Conservation (phyloP, 64 coral and sea anemone genomes). For the Actinia equina region DNA sequence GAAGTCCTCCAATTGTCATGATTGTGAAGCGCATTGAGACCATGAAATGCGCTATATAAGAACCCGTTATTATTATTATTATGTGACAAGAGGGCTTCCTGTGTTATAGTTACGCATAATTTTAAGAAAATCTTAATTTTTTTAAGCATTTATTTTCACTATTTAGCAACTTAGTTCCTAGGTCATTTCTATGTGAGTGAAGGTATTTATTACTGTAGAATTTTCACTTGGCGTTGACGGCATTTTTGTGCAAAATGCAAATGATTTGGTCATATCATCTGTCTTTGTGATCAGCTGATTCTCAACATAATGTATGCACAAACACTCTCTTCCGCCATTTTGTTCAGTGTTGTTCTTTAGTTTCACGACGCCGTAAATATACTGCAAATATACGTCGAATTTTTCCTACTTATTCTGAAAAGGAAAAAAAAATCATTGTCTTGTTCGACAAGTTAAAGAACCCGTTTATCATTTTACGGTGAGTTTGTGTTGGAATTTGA, state of each 20-base stretch:
- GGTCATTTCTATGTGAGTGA: background rate
- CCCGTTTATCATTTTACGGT: background rate
- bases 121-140: too few relatives aligned
- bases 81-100: too few relatives aligned
- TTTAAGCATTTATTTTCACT: background rate
- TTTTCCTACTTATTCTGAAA: background rate
- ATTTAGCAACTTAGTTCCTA: background rate
- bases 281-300: constrained; percentile 25
- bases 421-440: background rate
- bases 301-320: background rate
- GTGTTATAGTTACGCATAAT: too few relatives aligned
- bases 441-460: background rate
- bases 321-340: constrained; percentile 16
- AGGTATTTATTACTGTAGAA: too few relatives aligned
- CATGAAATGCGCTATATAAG: too few relatives aligned
- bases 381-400: background rate
- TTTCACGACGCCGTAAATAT: background rate
- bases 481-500: background rate
- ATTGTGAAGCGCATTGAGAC: too few relatives aligned
- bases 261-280: background rate
- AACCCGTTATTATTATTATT: too few relatives aligned
- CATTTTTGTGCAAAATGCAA: background rate
- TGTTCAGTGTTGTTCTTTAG: constrained; percentile 17
- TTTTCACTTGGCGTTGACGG: too few relatives aligned
- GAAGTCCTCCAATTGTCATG: too few relatives aligned